Evolutionary conservation across 2,113 vertebrate genomes (phyloP), one percentile per base, ranked within the genome.

Genomic region (Pangasianodon hypophthalmus): DNA sequence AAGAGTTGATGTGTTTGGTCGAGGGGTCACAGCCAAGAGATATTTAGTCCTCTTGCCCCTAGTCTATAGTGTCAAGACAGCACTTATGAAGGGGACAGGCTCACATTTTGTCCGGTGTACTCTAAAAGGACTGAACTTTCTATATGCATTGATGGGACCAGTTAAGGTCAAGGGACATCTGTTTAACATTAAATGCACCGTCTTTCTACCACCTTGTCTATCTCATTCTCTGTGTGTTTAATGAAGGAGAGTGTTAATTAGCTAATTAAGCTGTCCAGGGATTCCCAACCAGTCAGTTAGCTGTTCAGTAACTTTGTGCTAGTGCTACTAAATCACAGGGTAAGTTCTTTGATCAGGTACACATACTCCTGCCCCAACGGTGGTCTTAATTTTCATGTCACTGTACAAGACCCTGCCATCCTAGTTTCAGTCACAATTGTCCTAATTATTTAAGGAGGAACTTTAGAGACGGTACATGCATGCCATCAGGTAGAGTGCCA

Each of bases 1-100:
- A 97, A 97, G 96, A 96, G 95, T 95, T 93, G 92, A 94, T 94
- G 88, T 93, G 94, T 95, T 87, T 95, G 75, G 94, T 86, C 87
- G 87, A 73, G 89, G 71, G 88, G 90, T 85, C 85, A 82, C 37
- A 29, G 56, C 10, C 6, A 18, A 86, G 84, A 71, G 84, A 52
- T n/a, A 54, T 77, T 81, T 81, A 85, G 73, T 24, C 88, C 32
- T 54, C 48, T 13, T 85, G 84, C 21, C 80, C 81, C 85, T 64
- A 18, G 67, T 81, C 56, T 50, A 10, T 44, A 83, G 52, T 46
- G 50, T 71, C 81, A 58, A 60, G 87, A 29, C 29, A 46, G 60
- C 1, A 16, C 41, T 85, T 79, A 73, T 10, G 80, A 48, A 56
- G 21, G 54, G 52, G 37, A 44, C 52, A 44, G 41, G 54, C 10